These are phyloP conservation scores for Dufourea novaeangliae DNA, from an alignment of 1,140 invertebrate genomes.

Conservation along the genomic window DNA sequence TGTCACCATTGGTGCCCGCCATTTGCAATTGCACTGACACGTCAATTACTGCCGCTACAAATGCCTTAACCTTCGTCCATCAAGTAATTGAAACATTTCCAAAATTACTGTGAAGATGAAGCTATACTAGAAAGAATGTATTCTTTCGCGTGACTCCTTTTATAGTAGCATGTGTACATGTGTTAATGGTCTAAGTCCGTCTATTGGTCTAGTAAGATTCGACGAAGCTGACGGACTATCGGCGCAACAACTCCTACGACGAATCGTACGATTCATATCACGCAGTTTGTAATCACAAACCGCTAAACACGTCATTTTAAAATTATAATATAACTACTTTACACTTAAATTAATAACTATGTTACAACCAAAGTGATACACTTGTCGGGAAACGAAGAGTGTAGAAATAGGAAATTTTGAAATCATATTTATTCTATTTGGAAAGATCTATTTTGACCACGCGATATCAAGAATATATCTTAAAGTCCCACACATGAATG, in stretches of 20 bases:
- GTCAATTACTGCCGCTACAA: conserved; percentile 66
- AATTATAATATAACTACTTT: too few relatives aligned
- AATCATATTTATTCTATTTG: neutral
- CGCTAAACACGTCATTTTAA: neutral
- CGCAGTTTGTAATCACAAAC: neutral
- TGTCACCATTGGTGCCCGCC: conserved; percentile 73
- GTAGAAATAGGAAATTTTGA: neutral
- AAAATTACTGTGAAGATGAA: neutral
- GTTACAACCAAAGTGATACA: neutral
- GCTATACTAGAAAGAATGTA: neutral
- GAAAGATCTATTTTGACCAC: neutral
- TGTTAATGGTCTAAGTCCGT: neutral
- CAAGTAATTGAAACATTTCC: neutral
- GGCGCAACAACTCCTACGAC: neutral
- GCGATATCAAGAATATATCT: too few relatives aligned
- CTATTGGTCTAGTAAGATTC: neutral
- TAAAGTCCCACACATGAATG: too few relatives aligned
- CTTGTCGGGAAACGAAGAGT: neutral
- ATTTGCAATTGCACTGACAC: conserved; percentile 74
- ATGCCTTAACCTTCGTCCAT: conserved; percentile 6
- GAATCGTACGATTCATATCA: neutral
- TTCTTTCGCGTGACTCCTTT: neutral
- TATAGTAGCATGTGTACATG: neutral
- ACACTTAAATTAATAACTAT: too few relatives aligned
- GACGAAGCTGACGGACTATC: neutral